Evolutionary conservation across 1,140 invertebrate species (phyloP), one percentile per base, ranked within the genome.

Genomic region (Micrasema minimum): DNA sequence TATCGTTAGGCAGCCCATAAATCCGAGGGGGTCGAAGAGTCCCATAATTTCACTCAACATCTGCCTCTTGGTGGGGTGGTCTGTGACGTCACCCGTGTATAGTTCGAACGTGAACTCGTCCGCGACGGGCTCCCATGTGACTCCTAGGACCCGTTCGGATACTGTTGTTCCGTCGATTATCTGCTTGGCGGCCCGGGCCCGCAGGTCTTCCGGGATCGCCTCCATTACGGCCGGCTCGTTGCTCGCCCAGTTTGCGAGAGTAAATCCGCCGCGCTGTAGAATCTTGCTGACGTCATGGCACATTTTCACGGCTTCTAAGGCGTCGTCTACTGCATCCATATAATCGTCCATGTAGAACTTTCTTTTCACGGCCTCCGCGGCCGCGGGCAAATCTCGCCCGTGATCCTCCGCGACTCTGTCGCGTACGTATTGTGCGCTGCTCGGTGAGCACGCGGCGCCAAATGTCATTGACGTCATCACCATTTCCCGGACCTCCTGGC

Each of bases 1-100:
- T 5, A 82, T 68, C 0, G 64, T 76, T 3, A 79, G 55, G 9
- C 79, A 79, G 5, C 77, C 66, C 0, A 79, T 14, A 26, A 79
- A 69, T n/a, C 79, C 80, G 1, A 81, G 66, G 5, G 80, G 79
- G 59, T 82, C 80, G 61, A 76, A 83, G 1, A 81, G 59, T 9
- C 69, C 73, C 75, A 77, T 76, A 0, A 77, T 37, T 0, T 68
- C 23, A 0, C 65, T 7, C 9, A 78, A 53, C 11, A 77, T 43
- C 38, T 72, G 9, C 12, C 76, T 26, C 50, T 78, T 76, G 2
- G 77, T 76, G 11, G 72, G 69, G 1, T 16, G 3, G 3, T 31
- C 26, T 14, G 20, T 22, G 18, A 9, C 12, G 3, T 5, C 65
- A 2, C 14, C 46, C 18, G 18, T 2, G 22, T 14, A 1, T 1